phyloP scores from a whole-genome alignment of 1,140 invertebrate species.

The Propsilocerus akamusi region DNA sequence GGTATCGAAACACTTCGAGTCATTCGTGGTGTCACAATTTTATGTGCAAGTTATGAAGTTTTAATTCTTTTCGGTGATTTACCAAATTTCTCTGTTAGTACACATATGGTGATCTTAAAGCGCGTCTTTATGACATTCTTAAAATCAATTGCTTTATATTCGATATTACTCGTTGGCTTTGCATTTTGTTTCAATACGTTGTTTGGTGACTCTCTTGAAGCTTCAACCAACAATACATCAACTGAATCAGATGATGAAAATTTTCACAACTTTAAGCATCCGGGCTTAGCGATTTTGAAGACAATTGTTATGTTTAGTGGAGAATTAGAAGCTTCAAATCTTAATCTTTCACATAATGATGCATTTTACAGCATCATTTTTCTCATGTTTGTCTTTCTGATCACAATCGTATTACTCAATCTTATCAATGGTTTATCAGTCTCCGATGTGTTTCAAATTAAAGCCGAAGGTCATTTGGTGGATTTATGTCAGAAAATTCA shows the following conservation, averaged over 20 bases:
- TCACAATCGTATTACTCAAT: slow-evolving; percentile 63
- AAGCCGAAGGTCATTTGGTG: neutral
- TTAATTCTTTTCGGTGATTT: slow-evolving; percentile 55
- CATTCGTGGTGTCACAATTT: slow-evolving; percentile 30
- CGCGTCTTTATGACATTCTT: slow-evolving; percentile 59
- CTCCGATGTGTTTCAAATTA: slow-evolving; percentile 28
- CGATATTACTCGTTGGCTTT: slow-evolving; percentile 59
- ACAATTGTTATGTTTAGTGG: slow-evolving; percentile 70
- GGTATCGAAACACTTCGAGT: slow-evolving; percentile 22
- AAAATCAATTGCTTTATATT: slow-evolving; percentile 59
- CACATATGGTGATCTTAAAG: slow-evolving; percentile 57
- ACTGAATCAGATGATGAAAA: slow-evolving; percentile 27
- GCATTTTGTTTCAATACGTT: slow-evolving; percentile 58
- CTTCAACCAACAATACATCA: neutral
- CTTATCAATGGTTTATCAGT: slow-evolving; percentile 63
- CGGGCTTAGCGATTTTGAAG: slow-evolving; percentile 49
- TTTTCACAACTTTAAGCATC: slow-evolving; percentile 38
- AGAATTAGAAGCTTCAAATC: slow-evolving; percentile 57
- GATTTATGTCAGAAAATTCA: neutral
- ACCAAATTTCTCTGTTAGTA: slow-evolving; percentile 43
- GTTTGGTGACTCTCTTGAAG: slow-evolving; percentile 28
- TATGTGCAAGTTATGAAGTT: slow-evolving; percentile 53
- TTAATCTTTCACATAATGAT: slow-evolving; percentile 41
- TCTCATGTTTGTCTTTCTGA: slow-evolving; percentile 56
- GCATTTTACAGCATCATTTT: slow-evolving; percentile 53